These are phyloP conservation scores for Euphysa ruthae DNA, from an alignment of 30 jellyfish, hydroid and myxozoan genomes.

Conservation along the genomic window DNA sequence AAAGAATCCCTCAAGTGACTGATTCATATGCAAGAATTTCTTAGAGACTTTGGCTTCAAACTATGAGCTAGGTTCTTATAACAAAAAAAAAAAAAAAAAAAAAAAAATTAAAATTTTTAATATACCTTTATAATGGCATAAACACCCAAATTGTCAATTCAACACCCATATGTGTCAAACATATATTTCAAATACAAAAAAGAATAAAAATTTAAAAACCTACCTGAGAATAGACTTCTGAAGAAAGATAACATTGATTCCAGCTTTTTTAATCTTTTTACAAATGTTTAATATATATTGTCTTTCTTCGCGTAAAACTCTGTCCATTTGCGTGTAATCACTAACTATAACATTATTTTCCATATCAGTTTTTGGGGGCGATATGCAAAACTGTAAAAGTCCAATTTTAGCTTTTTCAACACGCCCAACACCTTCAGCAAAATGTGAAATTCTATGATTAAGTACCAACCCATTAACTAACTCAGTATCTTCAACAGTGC, in stretches of 20 bases:
- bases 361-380: conserved; percentile 99
- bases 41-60: too few species aligned
- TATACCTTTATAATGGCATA: too few species aligned
- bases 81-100: too few species aligned
- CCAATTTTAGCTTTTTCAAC: conserved; percentile 97
- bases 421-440: conserved; percentile 79
- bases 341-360: conserved; percentile 94
- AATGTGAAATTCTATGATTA: conserved; percentile 71
- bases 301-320: conserved; percentile 91
- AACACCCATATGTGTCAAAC: too few species aligned
- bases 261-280: conserved; percentile 82
- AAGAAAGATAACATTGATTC: conserved; percentile 86
- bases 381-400: conserved; percentile 80
- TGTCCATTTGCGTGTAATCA: conserved; percentile 98
- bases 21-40: too few species aligned
- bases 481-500: conserved; percentile 99
- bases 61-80: too few species aligned
- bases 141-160: too few species aligned
- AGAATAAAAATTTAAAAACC: neutral
- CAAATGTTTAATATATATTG: conserved; percentile 79
- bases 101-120: too few species aligned
- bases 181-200: too few species aligned
- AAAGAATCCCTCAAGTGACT: too few species aligned
- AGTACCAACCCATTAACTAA: conserved; percentile 89
- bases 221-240: conserved; percentile 96